Evolutionary conservation across 1,140 invertebrate genomes (phyloP), one percentile per base, ranked within the genome.

Genomic region (Pristionchus pacificus): DNA sequence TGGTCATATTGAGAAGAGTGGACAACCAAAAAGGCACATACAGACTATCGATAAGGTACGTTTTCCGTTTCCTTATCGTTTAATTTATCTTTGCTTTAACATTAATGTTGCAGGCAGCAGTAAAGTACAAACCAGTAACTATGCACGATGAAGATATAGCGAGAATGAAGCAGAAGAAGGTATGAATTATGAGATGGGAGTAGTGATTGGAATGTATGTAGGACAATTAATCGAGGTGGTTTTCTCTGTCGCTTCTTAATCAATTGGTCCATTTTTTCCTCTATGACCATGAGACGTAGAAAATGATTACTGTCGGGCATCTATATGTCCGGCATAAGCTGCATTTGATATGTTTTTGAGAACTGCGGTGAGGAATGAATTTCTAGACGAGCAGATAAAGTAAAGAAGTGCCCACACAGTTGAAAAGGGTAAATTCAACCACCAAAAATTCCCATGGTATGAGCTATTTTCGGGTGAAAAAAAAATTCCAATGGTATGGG

Each of bases 121-220:
- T 78, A 1, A 75, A 77, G 19, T 86, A 85, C 71, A 85, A 85
- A 74, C 85, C 85, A 31, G 77, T 83, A 30, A 79, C 79, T 55
- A 74, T 82, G 57, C 85, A 85, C 60, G 67, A 68, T 1, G 76
- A 76, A 61, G 81, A 81, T 74, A 81, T 80, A 59, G 81, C 79
- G 24, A 77, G 81, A 30, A 74, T 78, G 13, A 76, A 80, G 28
- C 79, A 80, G 74, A 83, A 84, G 78, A 86, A 86, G 72, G 38
- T 49, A 10, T 19, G 38, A 49, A n/a, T n/a, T n/a, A n/a, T n/a
- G n/a, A n/a, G n/a, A n/a, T n/a, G n/a, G n/a, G n/a, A n/a, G n/a
- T n/a, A n/a, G n/a, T n/a, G n/a, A n/a, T 10, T 49, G 38, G 38
- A 49, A 49, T 49, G 38, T 10, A 49, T 49, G 38, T 49, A 19